Percentiles rank a stretch among this genome's conserved stretches.
phyloP scores from a whole-genome alignment of 2,888 invertebrate species.

The Meganola albula region DNA sequence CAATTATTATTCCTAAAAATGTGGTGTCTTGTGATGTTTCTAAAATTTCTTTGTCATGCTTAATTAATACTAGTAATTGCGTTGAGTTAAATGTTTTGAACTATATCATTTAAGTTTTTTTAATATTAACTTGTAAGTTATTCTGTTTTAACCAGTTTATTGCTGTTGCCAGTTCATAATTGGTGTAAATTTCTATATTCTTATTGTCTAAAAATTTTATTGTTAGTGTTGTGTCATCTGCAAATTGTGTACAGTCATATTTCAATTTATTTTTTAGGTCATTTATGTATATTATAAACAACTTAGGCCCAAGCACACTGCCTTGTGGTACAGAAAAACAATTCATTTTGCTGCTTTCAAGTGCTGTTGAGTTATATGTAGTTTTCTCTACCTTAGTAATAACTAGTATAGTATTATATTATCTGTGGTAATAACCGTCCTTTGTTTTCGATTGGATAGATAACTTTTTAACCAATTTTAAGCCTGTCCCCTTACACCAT shows the following conservation, averaged over 20 bases:
- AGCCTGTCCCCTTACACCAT: neutral
- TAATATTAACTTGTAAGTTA: constrained; percentile 1
- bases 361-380: neutral
- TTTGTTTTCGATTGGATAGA: too few species aligned
- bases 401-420: too few species aligned
- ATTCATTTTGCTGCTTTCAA: too few species aligned
- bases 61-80: too few species aligned
- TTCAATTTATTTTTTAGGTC: neutral
- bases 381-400: neutral
- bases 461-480: too few species aligned
- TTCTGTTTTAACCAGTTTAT: neutral
- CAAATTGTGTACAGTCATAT: constrained; percentile 1
- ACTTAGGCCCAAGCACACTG: neutral
- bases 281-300: neutral
- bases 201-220: neutral
- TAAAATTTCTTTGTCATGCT: too few species aligned
- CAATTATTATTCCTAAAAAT: too few species aligned
- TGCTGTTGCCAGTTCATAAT: neutral
- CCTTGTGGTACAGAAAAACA: neutral
- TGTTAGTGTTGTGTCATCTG: constrained; percentile 1
- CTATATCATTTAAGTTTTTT: too few species aligned
- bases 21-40: too few species aligned
- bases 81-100: too few species aligned
- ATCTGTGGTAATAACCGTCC: too few species aligned
- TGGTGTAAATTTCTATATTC: neutral